These are phyloP conservation scores for Drosophila lini DNA, from an alignment of 1,140 invertebrate species.

Conservation along the genomic window DNA sequence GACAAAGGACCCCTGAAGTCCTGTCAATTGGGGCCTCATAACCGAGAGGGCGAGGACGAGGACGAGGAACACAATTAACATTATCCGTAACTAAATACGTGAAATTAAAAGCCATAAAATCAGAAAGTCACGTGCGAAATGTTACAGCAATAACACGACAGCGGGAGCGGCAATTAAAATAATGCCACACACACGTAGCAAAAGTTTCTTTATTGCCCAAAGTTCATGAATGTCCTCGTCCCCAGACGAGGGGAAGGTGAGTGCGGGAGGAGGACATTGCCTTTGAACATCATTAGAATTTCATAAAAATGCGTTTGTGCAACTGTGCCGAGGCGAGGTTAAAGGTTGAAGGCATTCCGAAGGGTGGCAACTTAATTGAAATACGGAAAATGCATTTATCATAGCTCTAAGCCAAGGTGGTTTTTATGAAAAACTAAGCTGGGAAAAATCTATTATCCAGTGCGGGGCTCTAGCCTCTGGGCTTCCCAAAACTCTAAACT, in stretches of 20 bases:
- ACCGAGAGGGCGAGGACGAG: slow-evolving; percentile 1
- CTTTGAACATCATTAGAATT: slow-evolving; percentile 69
- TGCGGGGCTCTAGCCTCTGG: too few relatives aligned
- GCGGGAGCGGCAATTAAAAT: slow-evolving; percentile 77
- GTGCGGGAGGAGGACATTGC: not conserved
- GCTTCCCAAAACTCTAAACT: slow-evolving; percentile 16
- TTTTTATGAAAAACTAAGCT: slow-evolving; percentile 59
- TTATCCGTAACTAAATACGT: slow-evolving; percentile 80
- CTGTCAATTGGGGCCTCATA: slow-evolving; percentile 29
- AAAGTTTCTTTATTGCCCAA: slow-evolving; percentile 68
- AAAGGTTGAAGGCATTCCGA: slow-evolving; percentile 3
- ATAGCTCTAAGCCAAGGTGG: slow-evolving; percentile 47
- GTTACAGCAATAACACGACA: slow-evolving; percentile 70
- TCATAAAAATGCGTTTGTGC: slow-evolving; percentile 62
- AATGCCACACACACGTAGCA: slow-evolving; percentile 65
- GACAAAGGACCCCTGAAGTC: slow-evolving; percentile 23
- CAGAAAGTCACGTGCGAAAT: slow-evolving; percentile 81
- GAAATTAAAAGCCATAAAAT: slow-evolving; percentile 83
- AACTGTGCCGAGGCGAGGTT: slow-evolving; percentile 55
- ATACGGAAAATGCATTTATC: slow-evolving; percentile 71
- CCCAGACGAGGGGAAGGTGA: too few relatives aligned
- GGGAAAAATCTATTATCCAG: slow-evolving; percentile 62
- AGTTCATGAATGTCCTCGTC: slow-evolving; percentile 56
- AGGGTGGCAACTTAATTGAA: slow-evolving; percentile 60
- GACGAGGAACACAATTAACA: slow-evolving; percentile 73